A percentile compares a stretch with the other conserved stretches of the same genome.
phyloP scores from a whole-genome alignment of 2,113 vertebrate genomes.

The Chitala chitala region DNA sequence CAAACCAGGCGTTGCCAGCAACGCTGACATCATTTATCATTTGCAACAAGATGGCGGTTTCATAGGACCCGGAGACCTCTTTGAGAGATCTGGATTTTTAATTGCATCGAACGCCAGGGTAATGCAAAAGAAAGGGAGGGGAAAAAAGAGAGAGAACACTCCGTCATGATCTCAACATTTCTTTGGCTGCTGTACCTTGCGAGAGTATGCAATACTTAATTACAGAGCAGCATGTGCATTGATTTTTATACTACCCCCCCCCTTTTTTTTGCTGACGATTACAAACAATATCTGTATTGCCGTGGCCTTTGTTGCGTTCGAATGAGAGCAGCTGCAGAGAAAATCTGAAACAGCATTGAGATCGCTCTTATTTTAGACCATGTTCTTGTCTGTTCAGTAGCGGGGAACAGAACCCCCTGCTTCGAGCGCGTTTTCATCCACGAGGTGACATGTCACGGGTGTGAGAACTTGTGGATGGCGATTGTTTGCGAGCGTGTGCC shows the following conservation, averaged over 20 bases:
- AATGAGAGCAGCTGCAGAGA: not conserved
- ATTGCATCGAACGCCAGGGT: not conserved
- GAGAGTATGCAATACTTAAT: not conserved
- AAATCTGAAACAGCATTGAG: not conserved
- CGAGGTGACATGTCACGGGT: not conserved
- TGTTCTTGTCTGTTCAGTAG: constrained; percentile 4
- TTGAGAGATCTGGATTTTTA: constrained; percentile 12
- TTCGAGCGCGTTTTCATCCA: not conserved
- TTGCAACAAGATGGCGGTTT: constrained; percentile 17
- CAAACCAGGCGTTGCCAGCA: constrained; percentile 16
- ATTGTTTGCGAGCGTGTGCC: too few relatives aligned
- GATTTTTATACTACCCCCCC: not conserved
- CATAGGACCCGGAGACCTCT: constrained; percentile 19
- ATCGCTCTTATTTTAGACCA: constrained; percentile 12
- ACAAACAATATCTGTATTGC: constrained; percentile 18
- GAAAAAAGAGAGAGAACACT: not conserved
- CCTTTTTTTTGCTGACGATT: constrained; percentile 5
- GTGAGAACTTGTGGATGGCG: not conserved
- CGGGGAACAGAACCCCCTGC: constrained; percentile 4
- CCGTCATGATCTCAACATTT: not conserved
- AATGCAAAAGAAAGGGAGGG: not conserved
- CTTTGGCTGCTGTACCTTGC: not conserved
- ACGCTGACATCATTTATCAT: constrained; percentile 19
- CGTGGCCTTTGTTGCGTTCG: not conserved
- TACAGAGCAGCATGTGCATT: not conserved